phyloP scores from a whole-genome alignment of 2,888 invertebrate species.

The Saturnia pavonia region DNA sequence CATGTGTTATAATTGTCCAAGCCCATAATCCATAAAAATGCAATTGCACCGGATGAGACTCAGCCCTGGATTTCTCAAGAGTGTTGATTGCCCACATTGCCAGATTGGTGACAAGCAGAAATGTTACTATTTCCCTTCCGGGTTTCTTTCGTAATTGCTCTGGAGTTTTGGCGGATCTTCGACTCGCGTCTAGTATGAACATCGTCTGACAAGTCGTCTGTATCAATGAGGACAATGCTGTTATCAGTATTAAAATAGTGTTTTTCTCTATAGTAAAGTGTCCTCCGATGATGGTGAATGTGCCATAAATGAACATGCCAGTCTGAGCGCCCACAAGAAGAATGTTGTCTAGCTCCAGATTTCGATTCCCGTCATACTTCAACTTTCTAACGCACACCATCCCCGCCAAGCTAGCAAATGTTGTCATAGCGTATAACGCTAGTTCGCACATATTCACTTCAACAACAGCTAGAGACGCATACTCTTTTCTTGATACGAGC shows the following conservation, averaged over 20 bases:
- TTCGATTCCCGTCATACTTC: constrained; percentile 91
- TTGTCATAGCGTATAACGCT: constrained; percentile 92
- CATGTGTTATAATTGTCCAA: constrained; percentile 97
- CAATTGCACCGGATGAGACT: constrained; percentile 94
- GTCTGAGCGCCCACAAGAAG: constrained; percentile 96
- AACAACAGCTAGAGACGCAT: constrained; percentile 91
- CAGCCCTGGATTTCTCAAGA: constrained; percentile 93
- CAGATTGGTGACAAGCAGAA: constrained; percentile 93
- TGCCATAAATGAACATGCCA: constrained; percentile 96
- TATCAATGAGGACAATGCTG: constrained; percentile 91
- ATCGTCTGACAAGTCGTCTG: constrained; percentile 95
- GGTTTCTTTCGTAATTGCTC: constrained; percentile 94
- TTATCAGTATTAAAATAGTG: constrained; percentile 90
- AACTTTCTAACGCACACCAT: constrained; percentile 93
- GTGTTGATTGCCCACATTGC: constrained; percentile 98
- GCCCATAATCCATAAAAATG: constrained; percentile 97
- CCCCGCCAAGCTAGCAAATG: constrained; percentile 92
- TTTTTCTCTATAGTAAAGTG: constrained; percentile 92
- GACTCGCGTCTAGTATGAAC: constrained; percentile 94
- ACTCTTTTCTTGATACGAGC: constrained; percentile 89
- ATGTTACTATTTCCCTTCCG: constrained; percentile 96
- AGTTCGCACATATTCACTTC: constrained; percentile 95
- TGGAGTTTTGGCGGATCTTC: constrained; percentile 90
- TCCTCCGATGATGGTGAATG: constrained; percentile 96
- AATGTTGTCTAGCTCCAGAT: constrained; percentile 93